Evolutionary conservation across 2,113 vertebrate species (phyloP).

Genomic region (Spheniscus mendiculus): DNA sequence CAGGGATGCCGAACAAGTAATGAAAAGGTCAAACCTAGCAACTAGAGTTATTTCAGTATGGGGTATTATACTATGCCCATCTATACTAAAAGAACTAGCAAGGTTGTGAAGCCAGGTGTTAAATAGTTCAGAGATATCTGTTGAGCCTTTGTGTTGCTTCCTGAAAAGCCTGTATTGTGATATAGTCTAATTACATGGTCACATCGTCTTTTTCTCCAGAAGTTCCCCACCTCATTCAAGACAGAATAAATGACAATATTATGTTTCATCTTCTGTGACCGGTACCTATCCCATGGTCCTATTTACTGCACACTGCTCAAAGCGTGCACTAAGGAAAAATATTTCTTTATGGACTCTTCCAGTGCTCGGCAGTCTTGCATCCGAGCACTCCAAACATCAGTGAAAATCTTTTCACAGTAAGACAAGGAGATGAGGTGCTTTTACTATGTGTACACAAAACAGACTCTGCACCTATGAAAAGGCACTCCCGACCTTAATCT

Average conservation of each 20-base stretch:
- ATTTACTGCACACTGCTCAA: not conserved
- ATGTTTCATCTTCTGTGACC: not conserved
- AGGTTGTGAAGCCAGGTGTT: not conserved
- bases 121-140: not conserved
- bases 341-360: not conserved
- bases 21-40: not conserved
- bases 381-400: not conserved
- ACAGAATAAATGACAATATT: not conserved
- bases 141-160: not conserved
- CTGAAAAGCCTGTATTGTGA: not conserved
- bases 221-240: not conserved
- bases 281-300: not conserved
- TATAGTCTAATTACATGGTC: not conserved
- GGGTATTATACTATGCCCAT: not conserved
- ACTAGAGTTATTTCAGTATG: not conserved
- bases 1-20: not conserved
- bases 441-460: not conserved
- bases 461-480: not conserved
- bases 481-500: not conserved
- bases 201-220: not conserved
- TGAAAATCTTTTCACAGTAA: not conserved
- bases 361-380: not conserved
- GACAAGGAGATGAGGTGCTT: not conserved
- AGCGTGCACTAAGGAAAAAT: not conserved
- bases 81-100: not conserved